Base-by-base conservation (phyloP, 2,888 invertebrate species). In the Blera fallax region DNA sequence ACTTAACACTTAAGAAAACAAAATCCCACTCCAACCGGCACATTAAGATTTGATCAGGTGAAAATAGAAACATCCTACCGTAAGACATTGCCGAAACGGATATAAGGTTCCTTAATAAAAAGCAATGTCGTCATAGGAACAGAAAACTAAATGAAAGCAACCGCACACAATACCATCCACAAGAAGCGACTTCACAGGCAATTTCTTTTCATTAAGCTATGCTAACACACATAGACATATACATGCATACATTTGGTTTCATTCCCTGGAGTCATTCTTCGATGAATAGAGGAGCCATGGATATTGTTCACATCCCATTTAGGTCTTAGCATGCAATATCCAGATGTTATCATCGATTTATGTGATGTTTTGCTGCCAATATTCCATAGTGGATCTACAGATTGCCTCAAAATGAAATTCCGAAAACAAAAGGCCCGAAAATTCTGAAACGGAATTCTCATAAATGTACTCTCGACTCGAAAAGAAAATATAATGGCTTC, bases 191-290 rank as follows among this genome's bases (percentile, higher is more conserved):
- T 76, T 80, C 70, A 80, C 74, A 76, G 80, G 80, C 84, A 85
- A 85, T 85, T 80, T 74, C 74, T 79, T 85, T 85, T 85, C 84
- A 85, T 85, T 80, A 85, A 80, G 74, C 56, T 50, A 64, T 67
- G 48, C 56, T 34, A 54, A 73, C 79, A 62, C 43, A n/a, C n/a
- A n/a, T n/a, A n/a, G n/a, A n/a, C n/a, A n/a, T n/a, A 64, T 40
- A 58, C 32, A 34, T 21, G 37, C 65, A 11, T 54, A 48, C 60
- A 54, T 56, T 74, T 56, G 56, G 74, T 43, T 74, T 84, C 58
- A 62, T 74, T 84, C 69, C 79, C 56, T 34, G 21, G 54, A 62
- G 69, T 56, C 74, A 69, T 58, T 73, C 48, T 67, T 16, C 78
- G 50, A 81, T 81, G 78, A 37, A 64, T 67, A 74, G 58, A 79